A percentile compares a stretch with the other conserved stretches of the same genome.
These are phyloP conservation scores for Trachemys scripta DNA, from an alignment of 2,113 vertebrate genomes.

Conservation along the genomic window DNA sequence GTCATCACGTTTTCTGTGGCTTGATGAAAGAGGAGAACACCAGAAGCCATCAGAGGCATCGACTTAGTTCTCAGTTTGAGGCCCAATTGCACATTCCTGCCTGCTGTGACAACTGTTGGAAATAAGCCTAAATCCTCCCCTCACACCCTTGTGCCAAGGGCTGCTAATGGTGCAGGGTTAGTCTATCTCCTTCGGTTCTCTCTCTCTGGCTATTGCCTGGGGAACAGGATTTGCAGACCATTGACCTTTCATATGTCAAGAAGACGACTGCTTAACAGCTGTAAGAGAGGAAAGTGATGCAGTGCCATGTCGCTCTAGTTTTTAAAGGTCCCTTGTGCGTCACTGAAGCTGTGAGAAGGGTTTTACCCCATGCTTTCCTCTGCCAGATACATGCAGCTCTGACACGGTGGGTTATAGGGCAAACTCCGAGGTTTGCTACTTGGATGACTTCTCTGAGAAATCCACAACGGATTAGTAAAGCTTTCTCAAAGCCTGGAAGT, in stretches of 20 bases:
- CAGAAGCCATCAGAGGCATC: neutral
- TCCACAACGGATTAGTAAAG: too few relatives aligned
- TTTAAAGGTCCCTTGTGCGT: neutral
- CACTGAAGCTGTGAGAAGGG: neutral
- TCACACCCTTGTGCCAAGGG: neutral
- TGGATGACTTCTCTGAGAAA: neutral
- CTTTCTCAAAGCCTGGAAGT: neutral
- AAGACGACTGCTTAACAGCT: neutral
- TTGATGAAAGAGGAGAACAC: neutral
- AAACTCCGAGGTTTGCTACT: neutral
- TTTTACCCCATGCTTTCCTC: neutral
- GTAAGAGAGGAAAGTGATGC: neutral
- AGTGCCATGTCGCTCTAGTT: neutral
- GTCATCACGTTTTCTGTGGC: neutral
- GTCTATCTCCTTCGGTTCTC: neutral
- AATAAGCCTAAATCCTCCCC: neutral
- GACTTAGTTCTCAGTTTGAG: neutral
- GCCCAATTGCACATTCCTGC: neutral
- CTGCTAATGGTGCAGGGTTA: neutral
- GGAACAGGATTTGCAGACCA: neutral
- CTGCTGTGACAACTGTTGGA: neutral
- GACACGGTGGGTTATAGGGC: neutral
- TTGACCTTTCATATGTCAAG: neutral
- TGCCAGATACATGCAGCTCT: neutral
- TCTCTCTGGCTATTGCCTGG: neutral